Evolutionary conservation across 2,888 invertebrate genomes (phyloP), one percentile per base, ranked within the genome.

Genomic region (Chymomyza procnemis): DNA sequence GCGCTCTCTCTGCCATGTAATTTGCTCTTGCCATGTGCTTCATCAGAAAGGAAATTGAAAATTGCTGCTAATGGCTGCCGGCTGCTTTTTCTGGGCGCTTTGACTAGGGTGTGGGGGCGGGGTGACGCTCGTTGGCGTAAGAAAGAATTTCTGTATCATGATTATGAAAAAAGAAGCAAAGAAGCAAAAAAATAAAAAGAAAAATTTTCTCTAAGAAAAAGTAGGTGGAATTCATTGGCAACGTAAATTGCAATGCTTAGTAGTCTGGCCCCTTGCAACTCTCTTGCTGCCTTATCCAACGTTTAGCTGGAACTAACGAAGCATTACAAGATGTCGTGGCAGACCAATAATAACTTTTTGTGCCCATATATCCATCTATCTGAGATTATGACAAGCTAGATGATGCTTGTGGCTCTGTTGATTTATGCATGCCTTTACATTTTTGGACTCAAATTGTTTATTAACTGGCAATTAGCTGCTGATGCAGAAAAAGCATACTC

Each of bases 21-120:
- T 89, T 89, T 89, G 88, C 89, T 89, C 89, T 89, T 89, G 88
- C 87, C 76, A 88, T 89, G 89, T 89, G 89, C 90, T 89, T 89
- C 86, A 89, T 89, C 89, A 88, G 86, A 89, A 89, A 89, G 89
- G 89, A 89, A 89, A 89, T 89, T 89, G 89, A 88, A 89, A 89
- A 89, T 89, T 89, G 89, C 86, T 88, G 74, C 83, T 80, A 77
- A 85, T 79, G 77, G 85, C 76, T 74, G 71, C 61, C 62, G 61
- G 66, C 26, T 58, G 30, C 55, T n/a, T 21, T 21, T 63, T 61
- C 66, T 71, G 84, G 86, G 86, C n/a, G n/a, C n/a, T 69, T 86
- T 74, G 76, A 58, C 73, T 61, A 26, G 34, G 34, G 26, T 26
- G 26, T 26, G 26, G 6, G 26, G 26, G 26, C 26, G 34, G 34